These are phyloP conservation scores for Acomys russatus DNA, from an alignment of 2,797 vertebrate genomes.

Conservation along the genomic window DNA sequence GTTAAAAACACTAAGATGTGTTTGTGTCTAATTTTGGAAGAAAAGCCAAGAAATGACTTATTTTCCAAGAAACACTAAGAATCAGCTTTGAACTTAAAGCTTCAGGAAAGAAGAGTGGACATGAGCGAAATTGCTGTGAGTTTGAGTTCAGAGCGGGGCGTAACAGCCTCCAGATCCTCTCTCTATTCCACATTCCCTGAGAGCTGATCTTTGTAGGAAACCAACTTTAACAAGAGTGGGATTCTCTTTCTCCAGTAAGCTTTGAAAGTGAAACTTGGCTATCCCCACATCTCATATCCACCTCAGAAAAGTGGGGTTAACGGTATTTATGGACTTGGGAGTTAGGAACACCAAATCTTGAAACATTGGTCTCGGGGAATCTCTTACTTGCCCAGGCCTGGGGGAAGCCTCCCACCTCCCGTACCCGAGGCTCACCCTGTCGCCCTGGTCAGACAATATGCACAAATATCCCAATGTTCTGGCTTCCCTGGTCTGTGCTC, in stretches of 20 bases:
- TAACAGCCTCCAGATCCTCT: conserved; percentile 29
- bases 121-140: background rate
- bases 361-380: background rate
- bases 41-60: conserved; percentile 59
- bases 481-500: background rate
- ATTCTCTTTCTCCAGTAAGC: conserved; percentile 77
- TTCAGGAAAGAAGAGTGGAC: conserved; percentile 45
- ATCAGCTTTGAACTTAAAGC: conserved; percentile 60
- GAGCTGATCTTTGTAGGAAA: conserved; percentile 84
- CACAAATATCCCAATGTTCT: background rate
- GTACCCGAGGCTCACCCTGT: background rate
- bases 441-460: too few species aligned
- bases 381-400: background rate
- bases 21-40: conserved; percentile 68
- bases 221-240: conserved; percentile 77
- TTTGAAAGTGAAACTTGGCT: conserved; percentile 62
- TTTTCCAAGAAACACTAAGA: conserved; percentile 71
- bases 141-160: background rate
- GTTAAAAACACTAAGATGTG: conserved; percentile 55
- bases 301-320: conserved; percentile 55
- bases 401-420: background rate
- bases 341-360: background rate
- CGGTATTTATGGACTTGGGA: background rate
- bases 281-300: conserved; percentile 62
- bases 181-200: conserved; percentile 80